phyloP scores from a whole-genome alignment of 2,888 invertebrate genomes.

The Drosophila algonquin region DNA sequence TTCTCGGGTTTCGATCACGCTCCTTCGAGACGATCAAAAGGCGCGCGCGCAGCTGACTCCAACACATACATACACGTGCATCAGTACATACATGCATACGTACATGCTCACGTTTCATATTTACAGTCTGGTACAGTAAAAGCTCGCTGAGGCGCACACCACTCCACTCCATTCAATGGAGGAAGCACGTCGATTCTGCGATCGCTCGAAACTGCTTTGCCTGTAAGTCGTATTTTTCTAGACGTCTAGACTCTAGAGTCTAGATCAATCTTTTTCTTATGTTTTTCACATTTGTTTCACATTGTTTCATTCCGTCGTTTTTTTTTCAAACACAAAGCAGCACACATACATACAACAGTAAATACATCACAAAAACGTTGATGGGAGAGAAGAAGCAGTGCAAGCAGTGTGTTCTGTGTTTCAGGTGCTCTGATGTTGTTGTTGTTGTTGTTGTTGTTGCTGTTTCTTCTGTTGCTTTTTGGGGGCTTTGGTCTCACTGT shows the following conservation, averaged over 20 bases:
- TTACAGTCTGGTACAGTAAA: slow-evolving; percentile 1
- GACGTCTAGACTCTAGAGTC: neutral
- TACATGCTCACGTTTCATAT: slow-evolving; percentile 7
- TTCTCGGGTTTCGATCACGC: slow-evolving; percentile 40
- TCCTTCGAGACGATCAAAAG: slow-evolving; percentile 12
- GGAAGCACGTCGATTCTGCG: neutral
- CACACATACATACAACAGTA: slow-evolving; percentile 30
- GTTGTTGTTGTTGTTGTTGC: slow-evolving; percentile 1
- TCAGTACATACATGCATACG: neutral
- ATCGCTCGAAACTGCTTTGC: slow-evolving; percentile 12
- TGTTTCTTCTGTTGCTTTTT: slow-evolving; percentile 9
- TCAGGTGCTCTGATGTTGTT: neutral
- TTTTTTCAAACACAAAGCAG: neutral
- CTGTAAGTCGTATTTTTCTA: neutral
- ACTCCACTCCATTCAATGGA: neutral
- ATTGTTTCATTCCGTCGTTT: neutral
- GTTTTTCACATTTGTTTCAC: neutral
- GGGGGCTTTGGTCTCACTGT: slow-evolving; percentile 41
- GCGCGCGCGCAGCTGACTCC: slow-evolving; percentile 36
- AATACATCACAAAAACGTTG: neutral
- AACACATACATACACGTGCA: neutral
- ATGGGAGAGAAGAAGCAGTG: slow-evolving; percentile 16
- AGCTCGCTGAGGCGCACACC: slow-evolving; percentile 1
- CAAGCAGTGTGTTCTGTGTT: slow-evolving; percentile 14
- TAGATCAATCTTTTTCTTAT: slow-evolving; percentile 3